Evolutionary conservation across 2,113 vertebrate genomes (phyloP).

Genomic region (Scortum barcoo): DNA sequence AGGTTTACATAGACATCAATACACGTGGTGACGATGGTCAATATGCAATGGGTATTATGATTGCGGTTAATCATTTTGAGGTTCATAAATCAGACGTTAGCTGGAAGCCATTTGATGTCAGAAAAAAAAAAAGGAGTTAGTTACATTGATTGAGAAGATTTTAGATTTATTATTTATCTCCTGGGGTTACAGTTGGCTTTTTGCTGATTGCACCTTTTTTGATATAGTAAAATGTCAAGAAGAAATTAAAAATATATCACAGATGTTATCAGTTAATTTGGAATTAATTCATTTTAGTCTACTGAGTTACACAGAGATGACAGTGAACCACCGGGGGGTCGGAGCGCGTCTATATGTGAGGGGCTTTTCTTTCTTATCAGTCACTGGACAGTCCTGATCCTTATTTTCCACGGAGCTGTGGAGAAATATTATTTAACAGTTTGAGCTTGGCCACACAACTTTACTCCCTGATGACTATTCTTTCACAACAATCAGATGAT

Average conservation of each 20-base stretch:
- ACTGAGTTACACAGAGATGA: constrained; percentile 41
- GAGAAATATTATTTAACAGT: constrained; percentile 55
- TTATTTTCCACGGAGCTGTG: constrained; percentile 69
- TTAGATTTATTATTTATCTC: constrained; percentile 8
- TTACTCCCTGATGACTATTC: constrained; percentile 22
- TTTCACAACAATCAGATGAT: not conserved
- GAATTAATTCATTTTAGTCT: constrained; percentile 47
- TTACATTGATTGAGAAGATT: not conserved
- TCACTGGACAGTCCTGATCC: constrained; percentile 75
- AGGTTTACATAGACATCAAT: constrained; percentile 69
- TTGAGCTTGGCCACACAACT: constrained; percentile 41
- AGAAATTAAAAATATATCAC: constrained; percentile 17
- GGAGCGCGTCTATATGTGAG: constrained; percentile 21
- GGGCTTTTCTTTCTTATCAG: constrained; percentile 76
- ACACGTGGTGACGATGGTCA: constrained; percentile 39
- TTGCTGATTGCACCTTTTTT: constrained; percentile 6
- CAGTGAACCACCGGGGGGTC: constrained; percentile 45
- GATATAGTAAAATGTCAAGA: not conserved
- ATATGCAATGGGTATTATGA: constrained; percentile 37
- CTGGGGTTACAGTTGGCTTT: not conserved
- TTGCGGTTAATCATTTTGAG: constrained; percentile 32
- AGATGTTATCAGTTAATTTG: constrained; percentile 57
- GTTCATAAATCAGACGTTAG: constrained; percentile 51
- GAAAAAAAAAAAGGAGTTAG: not conserved
- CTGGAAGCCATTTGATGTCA: constrained; percentile 14